Base-by-base conservation (phyloP, 2,797 vertebrate species). In the Coreius guichenoti region DNA sequence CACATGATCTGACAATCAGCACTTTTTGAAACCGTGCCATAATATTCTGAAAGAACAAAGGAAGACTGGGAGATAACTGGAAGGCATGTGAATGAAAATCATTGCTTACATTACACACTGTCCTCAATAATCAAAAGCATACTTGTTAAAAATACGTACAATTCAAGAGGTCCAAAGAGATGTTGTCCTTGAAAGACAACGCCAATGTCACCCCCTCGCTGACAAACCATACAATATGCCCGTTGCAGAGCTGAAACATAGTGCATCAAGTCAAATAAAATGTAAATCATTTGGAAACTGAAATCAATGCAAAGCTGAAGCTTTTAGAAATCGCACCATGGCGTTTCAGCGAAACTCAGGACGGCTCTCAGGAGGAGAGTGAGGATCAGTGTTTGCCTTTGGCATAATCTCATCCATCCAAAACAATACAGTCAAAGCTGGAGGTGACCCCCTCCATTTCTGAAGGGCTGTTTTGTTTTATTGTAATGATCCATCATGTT, bases 101-200 rank as follows among this genome's bases (percentile, higher is more conserved):
- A 86, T 47, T 87, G 88, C 82, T 89, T 85, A 85, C 73, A 85
- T 79, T 86, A 84, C 75, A 84, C 39, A 78, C 79, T 72, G 84
- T 81, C 85, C 56, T 89, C 86, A 85, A 83, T 86, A 87, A 91
- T 79, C 31, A 84, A 87, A 87, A 88, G 82, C 90, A 86, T 67
- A 86, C 63, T 45, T 23, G 51, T 77, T 73, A 19, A 74, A 85
- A 85, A 43, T 70, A 33, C 63, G 47, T 19, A 72, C 79, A 75
- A 36, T 33, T 87, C 4, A n/a, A 86, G 58, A 17, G 9, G 47
- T 67, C 63, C 63, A 84, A 83, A 39, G 2, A 56, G 26, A 29
- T 43, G 49, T 23, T 84, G 36, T 29, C 49, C 17, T 45, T 69
- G 74, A 69, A 76, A 83, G 26, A 84, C 67, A 78, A 56, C 4